These are phyloP conservation scores for Apomyelois bistriatella DNA, from an alignment of 2,888 invertebrate species.

Conservation along the genomic window DNA sequence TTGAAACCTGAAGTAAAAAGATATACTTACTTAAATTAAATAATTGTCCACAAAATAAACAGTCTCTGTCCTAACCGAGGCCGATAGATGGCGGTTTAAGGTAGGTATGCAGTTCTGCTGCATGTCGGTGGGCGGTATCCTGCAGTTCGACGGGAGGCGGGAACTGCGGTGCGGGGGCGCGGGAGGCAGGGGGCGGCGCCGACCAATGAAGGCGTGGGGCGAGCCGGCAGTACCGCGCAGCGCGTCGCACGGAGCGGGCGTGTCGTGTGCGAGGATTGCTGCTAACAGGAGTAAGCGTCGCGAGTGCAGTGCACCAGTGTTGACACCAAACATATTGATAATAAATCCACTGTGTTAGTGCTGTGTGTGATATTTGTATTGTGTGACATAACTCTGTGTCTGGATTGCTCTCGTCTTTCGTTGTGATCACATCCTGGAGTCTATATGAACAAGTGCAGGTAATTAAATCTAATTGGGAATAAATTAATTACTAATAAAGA, in stretches of 20 bases:
- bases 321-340: background rate
- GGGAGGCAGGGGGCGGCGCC: conserved; percentile 14
- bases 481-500: background rate
- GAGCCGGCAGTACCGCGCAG: conserved; percentile 44
- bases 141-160: background rate
- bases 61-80: background rate
- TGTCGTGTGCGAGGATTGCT: conserved; percentile 8
- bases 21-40: too few species aligned
- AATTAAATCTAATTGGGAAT: background rate
- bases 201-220: conserved; percentile 14
- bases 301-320: conserved; percentile 16
- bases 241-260: conserved; percentile 38
- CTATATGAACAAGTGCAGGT: conserved; percentile 2
- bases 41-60: background rate
- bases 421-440: background rate
- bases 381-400: conserved; percentile 6
- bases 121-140: background rate
- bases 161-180: conserved; percentile 59
- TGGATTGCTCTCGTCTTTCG: background rate
- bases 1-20: too few species aligned
- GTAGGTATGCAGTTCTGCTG: too few species aligned
- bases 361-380: conserved; percentile 6
- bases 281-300: background rate
- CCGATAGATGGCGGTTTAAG: background rate
- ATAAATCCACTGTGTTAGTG: background rate